Evolutionary conservation across 2,888 invertebrate genomes (phyloP), one percentile per base, ranked within the genome.

Genomic region (Torymus tubicola): DNA sequence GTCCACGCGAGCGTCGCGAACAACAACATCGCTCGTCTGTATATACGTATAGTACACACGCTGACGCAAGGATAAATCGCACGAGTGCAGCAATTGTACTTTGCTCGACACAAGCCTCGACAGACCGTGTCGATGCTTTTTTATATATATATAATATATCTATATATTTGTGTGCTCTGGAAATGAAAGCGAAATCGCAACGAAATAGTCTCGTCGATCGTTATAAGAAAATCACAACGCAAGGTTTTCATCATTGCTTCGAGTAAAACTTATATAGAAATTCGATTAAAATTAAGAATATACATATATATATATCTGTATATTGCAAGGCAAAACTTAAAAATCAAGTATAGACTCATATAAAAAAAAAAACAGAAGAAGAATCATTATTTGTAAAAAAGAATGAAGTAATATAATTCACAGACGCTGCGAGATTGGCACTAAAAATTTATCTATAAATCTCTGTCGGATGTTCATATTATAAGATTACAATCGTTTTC

Each of bases 71-170:
- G 72, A 70, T 81, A 78, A 70, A 72, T 64, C 60, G 60, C 65
- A 18, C 21, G 74, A 67, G 55, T 65, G 70, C 42, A 78, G 52
- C 50, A 81, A 73, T 63, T 63, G 69, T 72, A 73, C 72, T 77
- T 77, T 10, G 18, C 53, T 64, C 58, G 57, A 78, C 57, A 61
- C 21, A 72, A 31, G 31, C 31, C 31, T 77, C 64, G 13, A 73
- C 53, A n/a, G 69, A 81, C 58, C 42, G 16, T 74, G 74, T 70
- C 63, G 60, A 64, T 60, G 53, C 52, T 65, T 69, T 64, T n/a
- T n/a, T n/a, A n/a, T n/a, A 61, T 60, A 5, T 53, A n/a, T 61
- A 61, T 2, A 2, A 61, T 60, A 5, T 53, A n/a, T 61, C 24
- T 24, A 24, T 42, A 42, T 42, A 42, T 42, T 42, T 24, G 14